phyloP scores from a whole-genome alignment of 2,888 invertebrate species.

The Trichopoda pennipes region DNA sequence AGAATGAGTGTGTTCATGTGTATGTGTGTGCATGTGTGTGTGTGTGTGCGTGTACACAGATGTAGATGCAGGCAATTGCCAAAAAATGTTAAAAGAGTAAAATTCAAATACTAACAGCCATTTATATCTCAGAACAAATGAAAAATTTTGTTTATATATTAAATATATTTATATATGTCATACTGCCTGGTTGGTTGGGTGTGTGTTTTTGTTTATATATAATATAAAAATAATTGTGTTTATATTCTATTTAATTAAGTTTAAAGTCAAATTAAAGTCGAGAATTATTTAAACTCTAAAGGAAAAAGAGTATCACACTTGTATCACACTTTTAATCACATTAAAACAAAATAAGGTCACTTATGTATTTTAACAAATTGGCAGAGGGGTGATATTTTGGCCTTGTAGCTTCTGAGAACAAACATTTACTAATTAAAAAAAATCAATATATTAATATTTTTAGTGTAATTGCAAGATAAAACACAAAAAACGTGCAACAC shows the following conservation, averaged over 20 bases:
- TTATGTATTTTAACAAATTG: neutral
- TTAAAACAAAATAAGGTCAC: neutral
- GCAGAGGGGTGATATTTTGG: neutral
- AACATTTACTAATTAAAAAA: no score
- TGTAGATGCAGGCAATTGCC: conserved; percentile 39
- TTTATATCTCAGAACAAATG: conserved; percentile 11
- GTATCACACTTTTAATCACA: no score
- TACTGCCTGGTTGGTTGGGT: neutral
- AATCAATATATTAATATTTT: no score
- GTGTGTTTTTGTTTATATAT: neutral
- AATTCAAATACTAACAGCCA: conserved; percentile 23
- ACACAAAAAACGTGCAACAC: no score
- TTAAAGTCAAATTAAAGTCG: conserved; percentile 33
- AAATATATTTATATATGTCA: no score
- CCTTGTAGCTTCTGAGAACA: neutral
- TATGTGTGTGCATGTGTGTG: neutral
- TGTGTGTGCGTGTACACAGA: neutral
- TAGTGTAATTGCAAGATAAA: no score
- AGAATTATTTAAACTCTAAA: neutral
- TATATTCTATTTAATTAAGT: conserved; percentile 38
- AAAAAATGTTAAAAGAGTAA: conserved; percentile 43
- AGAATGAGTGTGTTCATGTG: neutral
- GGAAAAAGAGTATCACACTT: no score
- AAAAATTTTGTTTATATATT: conserved; percentile 26
- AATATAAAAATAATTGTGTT: no score